phyloP scores from a whole-genome alignment of 1,140 invertebrate genomes.

The Amphibalanus amphitrite region DNA sequence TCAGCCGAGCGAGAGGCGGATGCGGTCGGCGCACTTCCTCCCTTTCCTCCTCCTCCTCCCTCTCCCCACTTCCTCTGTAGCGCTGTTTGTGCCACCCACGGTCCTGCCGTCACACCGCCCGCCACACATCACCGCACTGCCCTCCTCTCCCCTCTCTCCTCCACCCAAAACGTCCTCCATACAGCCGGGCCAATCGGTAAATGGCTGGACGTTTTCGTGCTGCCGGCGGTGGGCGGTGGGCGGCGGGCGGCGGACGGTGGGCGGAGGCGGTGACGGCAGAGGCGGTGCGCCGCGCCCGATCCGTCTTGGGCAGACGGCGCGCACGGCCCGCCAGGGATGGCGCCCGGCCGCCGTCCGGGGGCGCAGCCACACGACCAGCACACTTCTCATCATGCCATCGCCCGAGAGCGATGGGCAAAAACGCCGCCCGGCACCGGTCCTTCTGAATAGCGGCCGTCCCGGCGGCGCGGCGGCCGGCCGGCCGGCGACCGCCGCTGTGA shows the following conservation, averaged over 20 bases:
- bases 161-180: neutral
- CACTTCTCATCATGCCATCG: neutral
- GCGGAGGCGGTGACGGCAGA: too few relatives aligned
- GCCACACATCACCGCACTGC: too few relatives aligned
- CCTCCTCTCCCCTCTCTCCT: neutral
- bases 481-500: too few relatives aligned
- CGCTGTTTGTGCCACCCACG: too few relatives aligned
- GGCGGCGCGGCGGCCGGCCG: too few relatives aligned
- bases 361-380: neutral
- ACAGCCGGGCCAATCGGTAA: neutral
- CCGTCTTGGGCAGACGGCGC: neutral
- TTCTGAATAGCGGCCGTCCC: too few relatives aligned
- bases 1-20: neutral
- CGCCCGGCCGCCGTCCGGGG: too few relatives aligned
- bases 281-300: neutral
- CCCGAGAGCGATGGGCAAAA: neutral
- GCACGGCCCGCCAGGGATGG: too few relatives aligned
- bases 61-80: too few relatives aligned
- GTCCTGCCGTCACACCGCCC: too few relatives aligned
- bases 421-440: neutral
- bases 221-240: too few relatives aligned
- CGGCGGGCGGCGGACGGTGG: too few relatives aligned
- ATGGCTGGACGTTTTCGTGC: neutral
- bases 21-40: neutral
- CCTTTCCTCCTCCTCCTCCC: neutral